phyloP scores from a whole-genome alignment of 2,113 vertebrate species.

The Onychostoma macrolepis region DNA sequence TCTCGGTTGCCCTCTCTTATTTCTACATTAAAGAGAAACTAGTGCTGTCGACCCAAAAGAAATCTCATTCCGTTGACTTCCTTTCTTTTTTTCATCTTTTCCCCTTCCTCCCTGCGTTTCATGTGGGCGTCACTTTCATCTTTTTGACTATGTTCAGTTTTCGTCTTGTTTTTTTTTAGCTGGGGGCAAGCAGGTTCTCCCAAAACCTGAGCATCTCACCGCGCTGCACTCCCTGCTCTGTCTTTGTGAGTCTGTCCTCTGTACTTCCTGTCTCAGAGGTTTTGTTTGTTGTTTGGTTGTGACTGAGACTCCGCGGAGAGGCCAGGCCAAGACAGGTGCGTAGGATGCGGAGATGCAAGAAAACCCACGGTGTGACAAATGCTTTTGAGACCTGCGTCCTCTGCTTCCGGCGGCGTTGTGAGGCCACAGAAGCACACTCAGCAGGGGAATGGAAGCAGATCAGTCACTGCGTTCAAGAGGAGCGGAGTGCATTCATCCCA shows the following conservation, averaged over 20 bases:
- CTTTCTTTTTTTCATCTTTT: constrained; percentile 33
- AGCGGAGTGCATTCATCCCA: not conserved
- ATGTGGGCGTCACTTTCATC: constrained; percentile 50
- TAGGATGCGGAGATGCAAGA: constrained; percentile 15
- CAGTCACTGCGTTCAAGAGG: not conserved
- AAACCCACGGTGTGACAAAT: constrained; percentile 26
- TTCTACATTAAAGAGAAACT: constrained; percentile 43
- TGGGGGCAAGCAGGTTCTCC: constrained; percentile 27
- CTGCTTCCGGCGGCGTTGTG: not conserved
- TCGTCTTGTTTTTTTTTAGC: not conserved
- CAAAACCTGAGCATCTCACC: not conserved
- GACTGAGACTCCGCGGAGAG: constrained; percentile 15
- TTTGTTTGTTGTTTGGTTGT: constrained; percentile 16
- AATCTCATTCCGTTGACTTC: not conserved
- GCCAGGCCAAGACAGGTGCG: not conserved
- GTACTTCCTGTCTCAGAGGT: not conserved
- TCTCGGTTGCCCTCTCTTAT: constrained; percentile 6
- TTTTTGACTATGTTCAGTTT: constrained; percentile 16
- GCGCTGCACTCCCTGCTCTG: not conserved
- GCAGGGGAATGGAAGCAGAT: constrained; percentile 6
- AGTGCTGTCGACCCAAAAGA: constrained; percentile 7
- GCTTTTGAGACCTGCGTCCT: constrained; percentile 11
- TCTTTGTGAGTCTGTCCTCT: not conserved
- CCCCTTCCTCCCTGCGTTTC: constrained; percentile 7
- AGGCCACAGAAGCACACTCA: constrained; percentile 10